Evolutionary conservation across 2,797 vertebrate species (phyloP), one percentile per base, ranked within the genome.

Genomic region (Periophthalmus magnuspinnatus): DNA sequence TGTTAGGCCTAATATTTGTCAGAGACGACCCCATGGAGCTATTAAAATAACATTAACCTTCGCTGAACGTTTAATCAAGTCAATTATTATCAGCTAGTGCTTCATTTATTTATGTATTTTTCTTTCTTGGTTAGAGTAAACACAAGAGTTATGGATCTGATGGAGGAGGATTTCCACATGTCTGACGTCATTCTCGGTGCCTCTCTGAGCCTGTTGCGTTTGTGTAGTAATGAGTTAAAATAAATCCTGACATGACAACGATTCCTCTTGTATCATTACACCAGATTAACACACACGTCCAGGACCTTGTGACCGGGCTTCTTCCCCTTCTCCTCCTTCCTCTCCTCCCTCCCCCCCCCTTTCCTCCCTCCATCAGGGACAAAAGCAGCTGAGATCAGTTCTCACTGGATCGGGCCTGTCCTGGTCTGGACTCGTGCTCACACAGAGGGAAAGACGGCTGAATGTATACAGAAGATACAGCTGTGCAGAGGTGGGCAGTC

Each of bases 381-480:
- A 16, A 61, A 86, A 81, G 84, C 84, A 77, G 86, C 73, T 17
- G 6, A 38, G 47, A 71, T 90, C 83, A 84, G 89, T 86, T 90
- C 63, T 34, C 65, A 52, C 85, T 66, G 72, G 89, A 89, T 90
- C 59, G 34, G 65, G 71, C 80, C 78, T 22, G 77, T 48, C 54
- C 11, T 55, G 66, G 76, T 70, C 61, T 48, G 72, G 52, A 66
- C 38, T 2, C 21, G 17, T 41, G 21, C 16, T n/a, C 6, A 3
- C 11, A 34, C 2, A 22, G 24, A 17, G 5, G 24, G 22, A 56
- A 57, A 16, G 55, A 57, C 52, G 24, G n/a, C 10, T 22, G 11
- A 22, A 45, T 14, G 13, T 21, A 5, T 22, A 10, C n/a, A 0
- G n/a, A 21, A 1, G 16, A 16, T 47, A 28, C 28, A n/a, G n/a